Evolutionary conservation across 2,797 vertebrate species (phyloP), one percentile per base, ranked within the genome.

Genomic region (Triplophysa bombifrons): DNA sequence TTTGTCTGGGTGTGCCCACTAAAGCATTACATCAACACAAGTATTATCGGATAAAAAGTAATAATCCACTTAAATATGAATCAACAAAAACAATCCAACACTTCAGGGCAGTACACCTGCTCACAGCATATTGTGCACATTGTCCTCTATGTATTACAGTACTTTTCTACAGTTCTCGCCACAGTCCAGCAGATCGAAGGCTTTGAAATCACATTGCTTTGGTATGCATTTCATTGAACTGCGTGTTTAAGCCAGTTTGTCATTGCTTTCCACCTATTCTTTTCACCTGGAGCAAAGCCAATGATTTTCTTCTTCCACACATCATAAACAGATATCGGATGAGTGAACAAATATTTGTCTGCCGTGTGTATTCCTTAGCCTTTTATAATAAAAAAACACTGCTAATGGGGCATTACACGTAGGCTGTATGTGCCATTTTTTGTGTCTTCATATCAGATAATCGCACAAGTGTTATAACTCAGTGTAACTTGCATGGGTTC

Each of bases 281-380:
- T 41, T 77, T 53, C 19, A 46, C 70, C 76, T 75, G 80, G 76
- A 82, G 67, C 19, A 38, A 48, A 27, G 74, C 80, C 84, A 85
- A 44, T 25, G 51, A 80, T 73, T 80, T 66, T 71, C 38, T 67
- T 76, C 61, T 63, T 81, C 61, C 76, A 81, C 77, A 76, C 48
- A 76, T 76, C 80, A 78, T 71, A 58, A 78, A 67, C 63, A 70
- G 75, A 48, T 66, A 53, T 74, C 22, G 67, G 61, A 70, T 71
- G 76, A 75, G 76, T 13, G 61, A 76, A 20, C 83, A 72, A 41
- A 67, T 72, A 73, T 67, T 82, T 79, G 68, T 76, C 38, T 71
- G 22, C 7, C 51, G 38, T 61, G 34, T 38, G 55, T 22, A 5
- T 61, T 68, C 10, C 19, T 3, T 58, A 4, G 5, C 16, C 3